These are phyloP conservation scores for Seriola dumerili DNA, from an alignment of 2,113 vertebrate genomes.

Conservation along the genomic window DNA sequence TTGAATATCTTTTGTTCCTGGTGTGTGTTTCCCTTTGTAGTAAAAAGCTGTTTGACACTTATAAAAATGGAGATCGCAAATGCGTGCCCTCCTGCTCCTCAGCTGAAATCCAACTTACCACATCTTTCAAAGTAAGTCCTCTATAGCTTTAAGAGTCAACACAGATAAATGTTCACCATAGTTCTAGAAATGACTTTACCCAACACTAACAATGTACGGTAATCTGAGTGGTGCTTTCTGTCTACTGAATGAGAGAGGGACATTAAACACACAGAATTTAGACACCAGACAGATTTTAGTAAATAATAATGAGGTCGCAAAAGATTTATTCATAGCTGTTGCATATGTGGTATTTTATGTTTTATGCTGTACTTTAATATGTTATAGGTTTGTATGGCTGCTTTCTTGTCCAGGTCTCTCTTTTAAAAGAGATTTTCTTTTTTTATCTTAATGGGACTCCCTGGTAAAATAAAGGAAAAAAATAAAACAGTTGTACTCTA, in stretches of 20 bases:
- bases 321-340: too few relatives aligned
- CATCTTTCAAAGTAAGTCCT: neutral
- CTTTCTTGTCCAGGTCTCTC: too few relatives aligned
- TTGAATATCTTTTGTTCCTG: neutral
- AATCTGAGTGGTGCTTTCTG: neutral
- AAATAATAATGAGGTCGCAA: neutral
- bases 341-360: too few relatives aligned
- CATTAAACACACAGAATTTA: neutral
- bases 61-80: neutral
- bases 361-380: too few relatives aligned
- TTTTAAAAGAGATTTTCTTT: too few relatives aligned
- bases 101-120: conserved; percentile 6
- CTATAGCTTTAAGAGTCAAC: conserved; percentile 7
- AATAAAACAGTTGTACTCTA: neutral
- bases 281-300: conserved; percentile 20
- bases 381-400: too few relatives aligned
- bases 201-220: neutral
- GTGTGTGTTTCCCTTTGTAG: neutral
- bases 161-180: neutral
- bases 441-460: too few relatives aligned
- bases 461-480: too few relatives aligned
- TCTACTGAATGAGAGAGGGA: neutral
- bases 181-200: conserved; percentile 1
- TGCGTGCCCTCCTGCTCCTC: neutral
- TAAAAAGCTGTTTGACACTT: neutral